These are phyloP conservation scores for Drosophila aldrichi DNA, from an alignment of 2,888 invertebrate genomes.

Conservation along the genomic window DNA sequence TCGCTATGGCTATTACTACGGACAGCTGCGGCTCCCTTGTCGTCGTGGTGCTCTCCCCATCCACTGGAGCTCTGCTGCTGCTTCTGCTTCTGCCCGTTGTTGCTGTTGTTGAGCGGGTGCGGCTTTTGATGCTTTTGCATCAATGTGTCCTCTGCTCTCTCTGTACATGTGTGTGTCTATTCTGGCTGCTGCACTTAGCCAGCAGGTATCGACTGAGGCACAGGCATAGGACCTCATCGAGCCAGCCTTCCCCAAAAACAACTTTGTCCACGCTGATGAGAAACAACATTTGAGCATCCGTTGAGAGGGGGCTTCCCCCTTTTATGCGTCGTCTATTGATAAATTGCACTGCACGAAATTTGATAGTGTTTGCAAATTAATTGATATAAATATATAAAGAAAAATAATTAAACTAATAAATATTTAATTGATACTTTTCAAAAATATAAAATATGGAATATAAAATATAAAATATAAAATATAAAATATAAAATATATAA, in stretches of 20 bases:
- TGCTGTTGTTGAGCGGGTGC: conserved; percentile 70
- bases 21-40: conserved; percentile 58
- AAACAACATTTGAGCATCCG: conserved; percentile 59
- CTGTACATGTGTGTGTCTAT: conserved; percentile 26
- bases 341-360: conserved; percentile 62
- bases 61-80: neutral
- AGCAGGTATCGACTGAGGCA: conserved; percentile 58
- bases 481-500: too few species aligned
- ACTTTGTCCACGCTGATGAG: conserved; percentile 66
- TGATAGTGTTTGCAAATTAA: neutral
- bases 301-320: conserved; percentile 39
- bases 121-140: conserved; percentile 76
- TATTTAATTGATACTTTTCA: neutral
- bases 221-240: conserved; percentile 16
- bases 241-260: conserved; percentile 43
- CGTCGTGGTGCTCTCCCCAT: conserved; percentile 23
- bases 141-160: conserved; percentile 44
- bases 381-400: neutral
- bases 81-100: conserved; percentile 19
- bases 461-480: too few species aligned
- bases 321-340: conserved; percentile 72
- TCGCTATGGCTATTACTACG: conserved; percentile 59
- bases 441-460: too few species aligned
- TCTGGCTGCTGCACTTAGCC: conserved; percentile 72
- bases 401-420: neutral